Evolutionary conservation across 2,113 vertebrate species (phyloP).

Genomic region (Nyctibius bracteatus): DNA sequence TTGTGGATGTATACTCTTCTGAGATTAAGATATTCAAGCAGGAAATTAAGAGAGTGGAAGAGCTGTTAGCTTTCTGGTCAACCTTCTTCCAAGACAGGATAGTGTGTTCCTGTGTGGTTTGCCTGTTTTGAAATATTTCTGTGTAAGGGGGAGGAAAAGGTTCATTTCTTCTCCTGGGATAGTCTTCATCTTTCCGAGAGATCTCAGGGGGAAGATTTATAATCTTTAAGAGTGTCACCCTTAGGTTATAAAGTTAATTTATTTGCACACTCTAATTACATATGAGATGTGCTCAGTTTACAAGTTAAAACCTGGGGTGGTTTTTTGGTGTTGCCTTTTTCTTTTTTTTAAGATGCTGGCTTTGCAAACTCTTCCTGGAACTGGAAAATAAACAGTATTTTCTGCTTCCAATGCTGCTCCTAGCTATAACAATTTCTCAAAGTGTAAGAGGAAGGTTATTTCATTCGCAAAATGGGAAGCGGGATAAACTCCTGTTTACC

Average conservation of each 20-base stretch:
- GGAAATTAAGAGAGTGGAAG: background rate
- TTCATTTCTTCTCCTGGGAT: background rate
- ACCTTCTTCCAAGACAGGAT: background rate
- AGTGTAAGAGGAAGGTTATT: background rate
- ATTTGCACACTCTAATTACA: background rate
- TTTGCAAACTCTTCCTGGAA: background rate
- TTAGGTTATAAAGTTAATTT: constrained; percentile 38
- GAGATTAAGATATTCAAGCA: background rate
- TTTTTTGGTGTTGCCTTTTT: background rate
- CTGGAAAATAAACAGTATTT: background rate
- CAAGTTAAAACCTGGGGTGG: background rate
- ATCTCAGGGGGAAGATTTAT: background rate
- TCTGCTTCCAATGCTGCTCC: background rate
- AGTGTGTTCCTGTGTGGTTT: background rate
- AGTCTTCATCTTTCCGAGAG: background rate
- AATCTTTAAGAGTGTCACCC: background rate
- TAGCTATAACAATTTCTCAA: background rate
- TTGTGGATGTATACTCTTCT: background rate
- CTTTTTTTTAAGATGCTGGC: background rate
- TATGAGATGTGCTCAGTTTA: background rate
- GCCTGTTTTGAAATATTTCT: background rate
- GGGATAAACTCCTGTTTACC: background rate
- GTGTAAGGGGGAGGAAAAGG: background rate
- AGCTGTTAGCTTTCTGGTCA: background rate
- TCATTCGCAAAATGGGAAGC: background rate